Evolutionary conservation across 2,888 invertebrate species (phyloP).

Genomic region (Cyclophora punctaria): DNA sequence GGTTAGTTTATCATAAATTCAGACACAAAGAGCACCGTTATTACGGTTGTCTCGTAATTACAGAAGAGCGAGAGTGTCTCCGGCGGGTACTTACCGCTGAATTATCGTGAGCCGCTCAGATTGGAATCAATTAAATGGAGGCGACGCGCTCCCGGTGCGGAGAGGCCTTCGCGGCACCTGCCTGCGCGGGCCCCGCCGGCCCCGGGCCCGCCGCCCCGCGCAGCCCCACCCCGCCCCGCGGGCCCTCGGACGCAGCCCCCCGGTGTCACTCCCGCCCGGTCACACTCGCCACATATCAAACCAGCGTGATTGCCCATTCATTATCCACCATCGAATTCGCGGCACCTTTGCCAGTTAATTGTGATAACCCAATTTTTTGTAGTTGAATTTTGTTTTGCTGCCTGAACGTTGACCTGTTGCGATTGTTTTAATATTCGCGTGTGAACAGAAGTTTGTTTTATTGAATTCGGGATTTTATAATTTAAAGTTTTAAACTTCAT

Average conservation of each 20-base stretch:
- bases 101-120: constrained; percentile 57
- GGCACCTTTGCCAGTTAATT: constrained; percentile 49
- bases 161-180: constrained; percentile 65
- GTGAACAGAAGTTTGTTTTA: not conserved
- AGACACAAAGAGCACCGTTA: constrained; percentile 31
- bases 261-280: constrained; percentile 19
- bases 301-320: constrained; percentile 49
- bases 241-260: constrained; percentile 6
- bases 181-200: constrained; percentile 15
- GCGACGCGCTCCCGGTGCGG: constrained; percentile 54
- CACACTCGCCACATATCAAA: constrained; percentile 32
- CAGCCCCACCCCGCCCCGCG: constrained; percentile 17
- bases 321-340: constrained; percentile 44
- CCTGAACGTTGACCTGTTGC: constrained; percentile 18
- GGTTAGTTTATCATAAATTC: constrained; percentile 4
- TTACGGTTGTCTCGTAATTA: constrained; percentile 12
- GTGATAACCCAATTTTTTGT: constrained; percentile 39
- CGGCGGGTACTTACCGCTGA: constrained; percentile 39
- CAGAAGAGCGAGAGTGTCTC: constrained; percentile 24
- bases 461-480: no score
- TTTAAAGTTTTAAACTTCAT: no score
- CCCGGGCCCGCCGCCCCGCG: constrained; percentile 9
- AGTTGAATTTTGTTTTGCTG: constrained; percentile 19
- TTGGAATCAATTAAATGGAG: constrained; percentile 69
- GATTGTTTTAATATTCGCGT: constrained; percentile 11